These are phyloP conservation scores for Salarias fasciatus DNA, from an alignment of 2,797 vertebrate species.

Conservation along the genomic window DNA sequence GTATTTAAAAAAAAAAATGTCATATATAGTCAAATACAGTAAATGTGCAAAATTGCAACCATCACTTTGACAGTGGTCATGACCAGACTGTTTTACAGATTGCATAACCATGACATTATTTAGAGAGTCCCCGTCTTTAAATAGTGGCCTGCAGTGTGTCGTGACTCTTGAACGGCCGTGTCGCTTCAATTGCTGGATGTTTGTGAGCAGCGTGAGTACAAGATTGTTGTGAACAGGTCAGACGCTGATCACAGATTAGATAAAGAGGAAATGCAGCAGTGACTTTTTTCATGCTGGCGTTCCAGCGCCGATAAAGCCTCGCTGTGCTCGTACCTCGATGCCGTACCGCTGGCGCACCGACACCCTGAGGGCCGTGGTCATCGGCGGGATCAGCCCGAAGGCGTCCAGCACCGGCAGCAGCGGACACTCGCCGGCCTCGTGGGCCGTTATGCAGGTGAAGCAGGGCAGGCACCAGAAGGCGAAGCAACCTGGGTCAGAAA, in stretches of 20 bases:
- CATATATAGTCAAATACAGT: too few relatives aligned
- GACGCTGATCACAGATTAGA: constrained; percentile 36
- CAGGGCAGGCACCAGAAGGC: constrained; percentile 74
- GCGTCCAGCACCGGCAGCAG: constrained; percentile 77
- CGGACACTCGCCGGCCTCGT: constrained; percentile 74
- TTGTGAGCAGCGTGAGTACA: constrained; percentile 10
- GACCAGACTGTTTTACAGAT: too few relatives aligned
- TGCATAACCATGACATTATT: too few relatives aligned
- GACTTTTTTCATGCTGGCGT: constrained; percentile 6
- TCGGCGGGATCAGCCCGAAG: constrained; percentile 68
- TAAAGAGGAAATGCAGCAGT: background rate
- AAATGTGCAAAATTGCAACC: too few relatives aligned
- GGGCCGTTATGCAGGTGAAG: constrained; percentile 72
- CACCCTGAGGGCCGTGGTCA: constrained; percentile 69
- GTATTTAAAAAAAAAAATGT: too few relatives aligned
- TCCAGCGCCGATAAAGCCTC: rapidly evolving
- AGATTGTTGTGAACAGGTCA: background rate
- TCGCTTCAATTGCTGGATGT: constrained; percentile 10
- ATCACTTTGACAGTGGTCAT: too few relatives aligned
- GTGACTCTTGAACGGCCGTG: background rate
- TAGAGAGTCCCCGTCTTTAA: too few relatives aligned
- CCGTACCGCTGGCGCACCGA: constrained; percentile 66
- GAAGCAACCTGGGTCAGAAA: constrained; percentile 67
- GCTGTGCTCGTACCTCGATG: constrained; percentile 61
- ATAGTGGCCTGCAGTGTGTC: constrained; percentile 7